These are phyloP conservation scores for Hucho hucho DNA, from an alignment of 2,113 vertebrate species.

Conservation along the genomic window DNA sequence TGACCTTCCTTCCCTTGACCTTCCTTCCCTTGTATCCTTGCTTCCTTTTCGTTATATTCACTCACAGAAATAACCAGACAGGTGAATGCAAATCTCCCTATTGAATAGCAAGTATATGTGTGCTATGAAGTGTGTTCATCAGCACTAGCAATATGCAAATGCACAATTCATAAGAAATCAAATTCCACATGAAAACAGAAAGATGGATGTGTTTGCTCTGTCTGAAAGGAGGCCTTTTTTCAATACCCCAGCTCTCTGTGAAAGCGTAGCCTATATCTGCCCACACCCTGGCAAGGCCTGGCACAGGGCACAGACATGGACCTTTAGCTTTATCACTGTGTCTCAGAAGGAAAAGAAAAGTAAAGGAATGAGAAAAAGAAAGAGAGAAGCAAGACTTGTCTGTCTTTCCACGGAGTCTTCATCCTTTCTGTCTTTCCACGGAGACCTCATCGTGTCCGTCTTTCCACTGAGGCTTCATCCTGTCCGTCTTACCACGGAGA, in stretches of 20 bases:
- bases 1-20: too few relatives aligned
- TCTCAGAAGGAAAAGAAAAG: constrained; percentile 40
- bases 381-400: constrained; percentile 9
- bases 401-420: not conserved
- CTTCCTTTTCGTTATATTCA: not conserved
- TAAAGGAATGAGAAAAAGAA: constrained; percentile 24
- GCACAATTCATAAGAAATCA: not conserved
- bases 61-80: too few relatives aligned
- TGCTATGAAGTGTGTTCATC: not conserved
- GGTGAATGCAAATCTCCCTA: not conserved
- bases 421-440: constrained; percentile 17
- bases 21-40: not conserved
- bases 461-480: not conserved
- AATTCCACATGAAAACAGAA: not conserved
- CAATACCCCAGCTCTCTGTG: not conserved
- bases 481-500: constrained; percentile 17
- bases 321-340: constrained; percentile 59
- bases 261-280: constrained; percentile 34
- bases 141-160: not conserved
- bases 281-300: constrained; percentile 57
- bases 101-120: not conserved
- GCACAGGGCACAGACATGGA: constrained; percentile 38
- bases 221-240: not conserved
- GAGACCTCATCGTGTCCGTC: not conserved
- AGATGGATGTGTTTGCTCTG: not conserved